Conservation (phyloP, 2,113 vertebrate genomes). For the Delphinapterus leucas region DNA sequence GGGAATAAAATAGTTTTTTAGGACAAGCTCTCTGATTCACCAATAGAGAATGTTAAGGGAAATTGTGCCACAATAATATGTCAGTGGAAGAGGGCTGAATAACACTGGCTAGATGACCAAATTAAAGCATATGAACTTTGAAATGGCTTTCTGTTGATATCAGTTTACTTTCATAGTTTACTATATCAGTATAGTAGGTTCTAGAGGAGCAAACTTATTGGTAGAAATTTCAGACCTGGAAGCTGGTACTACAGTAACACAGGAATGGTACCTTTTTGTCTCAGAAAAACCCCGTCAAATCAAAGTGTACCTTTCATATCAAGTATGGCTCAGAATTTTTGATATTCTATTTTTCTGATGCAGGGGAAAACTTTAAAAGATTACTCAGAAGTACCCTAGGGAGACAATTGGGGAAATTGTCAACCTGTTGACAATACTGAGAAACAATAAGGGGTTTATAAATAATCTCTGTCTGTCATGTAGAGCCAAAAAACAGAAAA, state of each 20-base stretch:
- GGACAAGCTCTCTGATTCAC: not conserved
- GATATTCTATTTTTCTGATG: not conserved
- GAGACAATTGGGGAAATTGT: not conserved
- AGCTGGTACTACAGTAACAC: not conserved
- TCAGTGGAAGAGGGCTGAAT: not conserved
- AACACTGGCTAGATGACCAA: not conserved
- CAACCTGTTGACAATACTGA: not conserved
- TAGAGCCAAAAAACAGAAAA: not conserved
- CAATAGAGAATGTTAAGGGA: not conserved
- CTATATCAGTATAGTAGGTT: not conserved
- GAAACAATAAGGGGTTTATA: not conserved
- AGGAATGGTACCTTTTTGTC: not conserved
- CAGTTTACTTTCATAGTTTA: not conserved
- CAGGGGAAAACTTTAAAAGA: not conserved
- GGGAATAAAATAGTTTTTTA: not conserved
- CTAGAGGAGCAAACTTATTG: not conserved
- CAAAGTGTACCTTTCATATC: not conserved
- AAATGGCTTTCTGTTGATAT: not conserved
- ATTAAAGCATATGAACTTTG: not conserved
- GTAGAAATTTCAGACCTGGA: not conserved
- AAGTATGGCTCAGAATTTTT: not conserved
- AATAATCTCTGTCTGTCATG: not conserved
- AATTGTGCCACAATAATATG: not conserved
- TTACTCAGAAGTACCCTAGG: not conserved
- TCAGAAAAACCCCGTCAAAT: not conserved